phyloP scores from a whole-genome alignment of 2,113 vertebrate genomes.

The Myrmophylax atrothorax region DNA sequence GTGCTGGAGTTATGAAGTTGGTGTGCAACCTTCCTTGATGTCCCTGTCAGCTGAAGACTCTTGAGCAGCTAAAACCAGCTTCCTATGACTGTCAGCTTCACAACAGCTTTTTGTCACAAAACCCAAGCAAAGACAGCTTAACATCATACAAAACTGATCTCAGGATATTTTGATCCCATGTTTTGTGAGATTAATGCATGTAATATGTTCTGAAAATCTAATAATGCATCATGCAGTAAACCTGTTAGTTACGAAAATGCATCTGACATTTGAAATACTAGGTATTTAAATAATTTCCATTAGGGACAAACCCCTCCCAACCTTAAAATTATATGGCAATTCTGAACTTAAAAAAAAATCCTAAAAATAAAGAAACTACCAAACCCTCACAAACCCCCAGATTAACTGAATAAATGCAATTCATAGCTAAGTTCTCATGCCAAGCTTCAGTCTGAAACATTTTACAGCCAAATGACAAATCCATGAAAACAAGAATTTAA shows the following conservation, averaged over 20 bases:
- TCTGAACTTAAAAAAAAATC: neutral
- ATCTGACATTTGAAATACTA: neutral
- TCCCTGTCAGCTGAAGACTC: neutral
- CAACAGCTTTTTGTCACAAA: neutral
- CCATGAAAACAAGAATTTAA: neutral
- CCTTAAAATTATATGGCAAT: neutral
- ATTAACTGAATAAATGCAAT: neutral
- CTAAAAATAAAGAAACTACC: neutral
- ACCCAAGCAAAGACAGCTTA: neutral
- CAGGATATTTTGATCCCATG: neutral
- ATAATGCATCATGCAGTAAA: neutral
- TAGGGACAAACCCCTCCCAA: neutral
- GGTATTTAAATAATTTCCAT: neutral
- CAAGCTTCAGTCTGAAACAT: neutral
- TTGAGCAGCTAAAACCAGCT: neutral
- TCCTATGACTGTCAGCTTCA: neutral
- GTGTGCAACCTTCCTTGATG: neutral
- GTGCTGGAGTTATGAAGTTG: neutral
- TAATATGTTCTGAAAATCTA: neutral
- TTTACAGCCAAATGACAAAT: neutral
- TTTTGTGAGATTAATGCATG: neutral
- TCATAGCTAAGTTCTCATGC: neutral
- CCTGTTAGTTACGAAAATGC: neutral
- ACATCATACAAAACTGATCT: neutral
- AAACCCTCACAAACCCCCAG: neutral